Evolutionary conservation across 2,888 invertebrate genomes (phyloP).

Genomic region (Belgica antarctica): DNA sequence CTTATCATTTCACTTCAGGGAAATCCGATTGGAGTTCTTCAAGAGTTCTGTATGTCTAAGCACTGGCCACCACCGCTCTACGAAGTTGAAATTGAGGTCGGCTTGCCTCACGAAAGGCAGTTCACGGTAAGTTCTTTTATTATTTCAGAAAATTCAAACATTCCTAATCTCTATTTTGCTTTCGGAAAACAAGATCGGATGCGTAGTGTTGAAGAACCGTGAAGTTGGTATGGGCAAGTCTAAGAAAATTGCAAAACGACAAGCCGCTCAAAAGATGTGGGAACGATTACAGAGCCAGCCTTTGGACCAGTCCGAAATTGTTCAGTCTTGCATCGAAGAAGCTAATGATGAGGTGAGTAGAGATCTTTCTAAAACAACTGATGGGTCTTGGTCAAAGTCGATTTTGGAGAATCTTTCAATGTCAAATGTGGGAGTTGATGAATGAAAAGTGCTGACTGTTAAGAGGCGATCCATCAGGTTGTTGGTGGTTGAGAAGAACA

Average conservation of each 20-base stretch:
- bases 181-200: constrained; percentile 77
- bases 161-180: neutral
- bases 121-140: no score
- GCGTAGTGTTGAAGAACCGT: constrained; percentile 79
- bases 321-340: constrained; percentile 66
- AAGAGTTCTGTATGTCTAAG: constrained; percentile 94
- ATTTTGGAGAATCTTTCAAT: constrained; percentile 38
- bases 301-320: constrained; percentile 63
- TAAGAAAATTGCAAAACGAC: constrained; percentile 92
- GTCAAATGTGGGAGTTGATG: constrained; percentile 48
- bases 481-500: constrained; percentile 18
- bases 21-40: constrained; percentile 93
- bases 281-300: constrained; percentile 76
- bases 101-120: constrained; percentile 79
- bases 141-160: constrained; percentile 62
- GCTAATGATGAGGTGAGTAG: constrained; percentile 67
- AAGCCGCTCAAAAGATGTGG: constrained; percentile 92
- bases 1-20: no score
- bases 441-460: neutral
- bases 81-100: constrained; percentile 65
- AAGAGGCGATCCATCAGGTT: constrained; percentile 40
- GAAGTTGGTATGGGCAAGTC: constrained; percentile 89
- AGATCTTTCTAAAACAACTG: no score
- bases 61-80: constrained; percentile 95
- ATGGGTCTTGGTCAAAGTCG: constrained; percentile 43